Evolutionary conservation across 2,113 vertebrate species (phyloP), one percentile per base, ranked within the genome.

Genomic region (Caretta caretta): DNA sequence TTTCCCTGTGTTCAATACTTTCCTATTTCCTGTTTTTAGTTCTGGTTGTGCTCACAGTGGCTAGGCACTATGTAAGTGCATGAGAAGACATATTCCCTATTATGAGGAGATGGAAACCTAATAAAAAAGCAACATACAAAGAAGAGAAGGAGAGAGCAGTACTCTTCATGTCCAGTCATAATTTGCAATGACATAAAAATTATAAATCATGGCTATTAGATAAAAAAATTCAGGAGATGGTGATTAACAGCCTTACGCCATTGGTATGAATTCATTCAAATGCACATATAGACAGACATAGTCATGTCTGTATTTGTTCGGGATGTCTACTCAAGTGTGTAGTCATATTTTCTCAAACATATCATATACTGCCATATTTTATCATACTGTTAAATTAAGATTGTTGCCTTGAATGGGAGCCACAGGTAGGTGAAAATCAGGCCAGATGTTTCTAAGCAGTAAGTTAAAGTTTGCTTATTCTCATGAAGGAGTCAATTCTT

Each of bases 41-140:
- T 80, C 10, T 20, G 12, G 5, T 51, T 69, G 8, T n/a, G 35
- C 16, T 17, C 76, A 29, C 46, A 79, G 25, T 79, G 14, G 6
- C 76, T 79, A 16, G 42, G 46, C 38, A 49, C 46, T 49, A 53
- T 8, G 35, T 4, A 78, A 69, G 38, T 53, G 54, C 38, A 56
- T 56, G 80, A 69, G 16, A 83, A 0, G 3, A 72, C 56, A 49
- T 0, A 0, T 5, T 3, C 53, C 75, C 54, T 59, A 5, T 19
- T 72, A 50, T 25, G 31, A 46, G 65, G 49, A 50, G 22, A 75
- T 48, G 9, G 4, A 19, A 89, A 48, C 51, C 25, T 85, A 83
- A 86, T 14, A 87, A 92, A 84, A 75, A 1, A 86, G 12, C n/a
- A 57, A 24, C 9, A n/a, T 8, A 50, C n/a, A 87, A 89, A 31